phyloP scores from a whole-genome alignment of 2,797 vertebrate species.

The Hippopotamyrus pictus region DNA sequence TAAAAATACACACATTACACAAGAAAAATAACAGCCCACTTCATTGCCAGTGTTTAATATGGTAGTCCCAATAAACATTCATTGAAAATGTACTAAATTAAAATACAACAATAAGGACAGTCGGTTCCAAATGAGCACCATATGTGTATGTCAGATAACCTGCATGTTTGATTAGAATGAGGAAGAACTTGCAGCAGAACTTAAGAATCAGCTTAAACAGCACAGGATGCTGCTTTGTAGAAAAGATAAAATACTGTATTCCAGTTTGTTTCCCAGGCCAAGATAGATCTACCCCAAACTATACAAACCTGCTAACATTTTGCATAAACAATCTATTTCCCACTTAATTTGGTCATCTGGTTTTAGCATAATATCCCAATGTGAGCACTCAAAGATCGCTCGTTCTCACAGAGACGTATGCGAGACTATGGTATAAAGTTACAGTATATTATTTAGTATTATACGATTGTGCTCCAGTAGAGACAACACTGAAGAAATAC shows the following conservation, averaged over 20 bases:
- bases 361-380: background rate
- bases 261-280: background rate
- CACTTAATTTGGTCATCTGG: conserved; percentile 18
- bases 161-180: conserved; percentile 40
- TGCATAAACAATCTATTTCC: conserved; percentile 34
- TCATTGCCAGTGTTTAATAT: conserved; percentile 39
- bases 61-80: conserved; percentile 33
- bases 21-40: conserved; percentile 34
- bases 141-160: conserved; percentile 28
- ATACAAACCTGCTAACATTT: conserved; percentile 24
- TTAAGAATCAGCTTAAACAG: conserved; percentile 6
- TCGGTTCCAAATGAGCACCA: conserved; percentile 38
- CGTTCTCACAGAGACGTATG: conserved; percentile 10
- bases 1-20: conserved; percentile 27
- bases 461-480: conserved; percentile 27
- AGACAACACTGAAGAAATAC: conserved; percentile 17
- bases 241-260: background rate
- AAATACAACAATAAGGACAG: conserved; percentile 35
- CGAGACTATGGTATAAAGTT: background rate
- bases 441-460: background rate
- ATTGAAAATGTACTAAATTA: conserved; percentile 35
- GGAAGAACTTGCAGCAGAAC: conserved; percentile 37
- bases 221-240: conserved; percentile 2
- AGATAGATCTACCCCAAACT: background rate
- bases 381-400: background rate